phyloP scores from a whole-genome alignment of 2,888 invertebrate genomes.

The Biston betularia region DNA sequence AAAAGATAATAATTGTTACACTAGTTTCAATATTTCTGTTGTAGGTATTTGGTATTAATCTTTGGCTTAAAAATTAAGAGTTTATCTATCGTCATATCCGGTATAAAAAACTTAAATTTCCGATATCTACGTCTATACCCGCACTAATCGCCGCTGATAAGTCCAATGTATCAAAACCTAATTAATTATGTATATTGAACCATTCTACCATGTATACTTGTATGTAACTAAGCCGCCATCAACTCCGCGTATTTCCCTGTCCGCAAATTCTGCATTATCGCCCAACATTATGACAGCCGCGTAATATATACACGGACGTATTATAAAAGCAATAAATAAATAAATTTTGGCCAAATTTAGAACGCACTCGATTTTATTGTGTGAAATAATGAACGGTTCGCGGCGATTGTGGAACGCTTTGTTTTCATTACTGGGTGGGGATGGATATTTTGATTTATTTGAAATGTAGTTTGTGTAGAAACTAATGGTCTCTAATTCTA shows the following conservation, averaged over 20 bases:
- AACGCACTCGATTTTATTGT: conserved; percentile 78
- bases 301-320: conserved; percentile 84
- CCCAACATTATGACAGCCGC: conserved; percentile 79
- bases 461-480: conserved; percentile 17
- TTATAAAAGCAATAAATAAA: conserved; percentile 86
- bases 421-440: conserved; percentile 48
- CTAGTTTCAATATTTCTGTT: too few species aligned
- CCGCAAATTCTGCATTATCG: conserved; percentile 84
- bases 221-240: conserved; percentile 12
- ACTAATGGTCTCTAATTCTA: conserved; percentile 7
- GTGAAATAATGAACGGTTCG: conserved; percentile 67
- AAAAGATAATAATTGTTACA: too few species aligned
- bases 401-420: conserved; percentile 61
- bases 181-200: too few species aligned
- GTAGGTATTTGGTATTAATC: too few species aligned
- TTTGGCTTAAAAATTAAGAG: too few species aligned
- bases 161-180: too few species aligned
- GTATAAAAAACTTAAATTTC: too few species aligned
- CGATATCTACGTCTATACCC: too few species aligned
- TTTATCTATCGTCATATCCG: too few species aligned
- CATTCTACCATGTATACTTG: not conserved
- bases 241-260: conserved; percentile 58
- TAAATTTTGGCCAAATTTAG: conserved; percentile 83
- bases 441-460: conserved; percentile 42
- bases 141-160: too few species aligned